phyloP scores from a whole-genome alignment of 2,888 invertebrate species.

The Lissonota sp. region DNA sequence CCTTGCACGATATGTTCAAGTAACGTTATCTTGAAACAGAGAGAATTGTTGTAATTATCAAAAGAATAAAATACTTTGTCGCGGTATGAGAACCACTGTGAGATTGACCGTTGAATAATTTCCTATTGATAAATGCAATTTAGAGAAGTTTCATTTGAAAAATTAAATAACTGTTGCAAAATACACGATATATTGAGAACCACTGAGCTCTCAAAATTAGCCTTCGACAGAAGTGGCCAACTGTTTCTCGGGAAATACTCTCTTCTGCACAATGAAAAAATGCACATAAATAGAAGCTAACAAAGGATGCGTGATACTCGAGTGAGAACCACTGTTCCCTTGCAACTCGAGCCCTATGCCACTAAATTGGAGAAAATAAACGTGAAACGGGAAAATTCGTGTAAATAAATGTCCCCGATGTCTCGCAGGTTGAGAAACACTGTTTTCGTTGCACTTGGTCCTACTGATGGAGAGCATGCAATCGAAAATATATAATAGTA shows the following conservation, averaged over 20 bases:
- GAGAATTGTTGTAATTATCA: neutral
- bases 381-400: too few relatives aligned
- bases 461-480: neutral
- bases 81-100: neutral
- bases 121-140: neutral
- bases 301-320: neutral
- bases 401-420: neutral
- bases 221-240: neutral
- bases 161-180: neutral
- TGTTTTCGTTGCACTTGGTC: neutral
- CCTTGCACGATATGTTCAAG: too few relatives aligned
- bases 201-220: neutral
- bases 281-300: neutral
- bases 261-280: neutral
- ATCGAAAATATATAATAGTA: conserved; percentile 3
- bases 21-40: too few relatives aligned
- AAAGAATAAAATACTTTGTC: neutral
- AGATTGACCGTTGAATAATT: neutral
- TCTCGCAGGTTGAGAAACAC: neutral
- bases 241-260: neutral
- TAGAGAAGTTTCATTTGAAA: too few relatives aligned
- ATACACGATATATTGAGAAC: neutral
- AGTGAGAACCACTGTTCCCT: neutral
- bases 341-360: neutral
- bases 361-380: too few relatives aligned